Evolutionary conservation across 2,797 vertebrate genomes (phyloP).

Genomic region (Chrosomus eos): DNA sequence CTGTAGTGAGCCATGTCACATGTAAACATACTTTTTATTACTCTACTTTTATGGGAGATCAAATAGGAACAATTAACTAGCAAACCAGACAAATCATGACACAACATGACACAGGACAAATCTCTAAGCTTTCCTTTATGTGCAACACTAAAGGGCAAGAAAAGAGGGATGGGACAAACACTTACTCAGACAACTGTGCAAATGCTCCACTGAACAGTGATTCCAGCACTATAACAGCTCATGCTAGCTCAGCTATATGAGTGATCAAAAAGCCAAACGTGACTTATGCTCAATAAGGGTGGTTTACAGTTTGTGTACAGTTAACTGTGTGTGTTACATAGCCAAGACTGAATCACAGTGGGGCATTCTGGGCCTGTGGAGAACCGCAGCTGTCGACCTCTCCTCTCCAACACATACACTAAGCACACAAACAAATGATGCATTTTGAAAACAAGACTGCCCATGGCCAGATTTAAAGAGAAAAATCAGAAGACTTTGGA

Average conservation of each 20-base stretch:
- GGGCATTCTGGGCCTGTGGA: constrained; percentile 56
- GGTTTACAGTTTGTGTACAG: constrained; percentile 25
- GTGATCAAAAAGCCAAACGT: constrained; percentile 30
- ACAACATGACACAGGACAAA: not conserved
- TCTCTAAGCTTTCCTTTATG: not conserved
- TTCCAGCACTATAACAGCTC: constrained; percentile 4
- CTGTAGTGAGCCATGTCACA: not conserved
- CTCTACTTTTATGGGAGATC: not conserved
- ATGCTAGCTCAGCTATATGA: not conserved
- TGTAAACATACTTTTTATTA: not conserved
- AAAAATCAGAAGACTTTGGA: not conserved
- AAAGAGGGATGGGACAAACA: not conserved
- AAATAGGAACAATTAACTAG: not conserved
- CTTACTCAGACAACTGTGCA: not conserved
- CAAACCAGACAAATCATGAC: not conserved
- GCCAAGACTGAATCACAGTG: constrained; percentile 43
- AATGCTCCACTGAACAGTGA: constrained; percentile 3
- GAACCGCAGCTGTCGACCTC: constrained; percentile 57
- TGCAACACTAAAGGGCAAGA: not conserved
- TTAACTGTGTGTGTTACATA: constrained; percentile 40
- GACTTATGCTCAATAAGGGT: constrained; percentile 26
- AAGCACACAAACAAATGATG: constrained; percentile 42
- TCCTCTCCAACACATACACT: constrained; percentile 42
- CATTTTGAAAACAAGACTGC: constrained; percentile 32
- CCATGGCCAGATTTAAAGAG: constrained; percentile 10